Conservation (phyloP, 2,888 invertebrate species). For the Macaria notata region DNA sequence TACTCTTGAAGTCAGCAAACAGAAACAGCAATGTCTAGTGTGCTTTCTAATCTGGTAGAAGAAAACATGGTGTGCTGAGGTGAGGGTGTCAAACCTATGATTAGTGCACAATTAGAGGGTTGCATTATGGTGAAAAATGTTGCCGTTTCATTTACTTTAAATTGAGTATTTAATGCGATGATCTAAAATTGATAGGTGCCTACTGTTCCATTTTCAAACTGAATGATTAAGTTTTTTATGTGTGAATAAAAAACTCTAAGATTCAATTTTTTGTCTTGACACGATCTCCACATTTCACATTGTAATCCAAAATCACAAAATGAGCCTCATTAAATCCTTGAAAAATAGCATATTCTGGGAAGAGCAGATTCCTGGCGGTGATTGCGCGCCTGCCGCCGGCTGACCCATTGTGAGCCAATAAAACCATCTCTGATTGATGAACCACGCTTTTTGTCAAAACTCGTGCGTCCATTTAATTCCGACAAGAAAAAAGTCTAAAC, state of each 20-base stretch:
- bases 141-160: slow-evolving; percentile 41
- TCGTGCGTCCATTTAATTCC: slow-evolving; percentile 65
- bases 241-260: slow-evolving; percentile 20
- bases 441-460: slow-evolving; percentile 69
- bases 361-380: slow-evolving; percentile 60
- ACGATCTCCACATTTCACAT: slow-evolving; percentile 27
- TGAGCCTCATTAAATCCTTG: slow-evolving; percentile 59
- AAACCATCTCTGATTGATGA: slow-evolving; percentile 78
- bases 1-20: background rate
- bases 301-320: slow-evolving; percentile 41
- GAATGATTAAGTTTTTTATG: no score
- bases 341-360: slow-evolving; percentile 72
- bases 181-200: background rate
- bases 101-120: slow-evolving; percentile 72
- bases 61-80: slow-evolving; percentile 25
- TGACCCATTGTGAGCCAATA: slow-evolving; percentile 70
- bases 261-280: slow-evolving; percentile 36
- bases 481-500: slow-evolving; percentile 62
- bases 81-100: slow-evolving; percentile 75
- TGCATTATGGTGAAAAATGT: slow-evolving; percentile 63
- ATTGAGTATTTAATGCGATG: slow-evolving; percentile 15
- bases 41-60: background rate
- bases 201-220: no score
- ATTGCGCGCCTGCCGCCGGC: slow-evolving; percentile 51
- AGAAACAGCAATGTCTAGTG: slow-evolving; percentile 38